A percentile compares a stretch with the other conserved stretches of the same genome.
Evolutionary conservation across 2,888 invertebrate genomes (phyloP).

Genomic region (Neria commutata): DNA sequence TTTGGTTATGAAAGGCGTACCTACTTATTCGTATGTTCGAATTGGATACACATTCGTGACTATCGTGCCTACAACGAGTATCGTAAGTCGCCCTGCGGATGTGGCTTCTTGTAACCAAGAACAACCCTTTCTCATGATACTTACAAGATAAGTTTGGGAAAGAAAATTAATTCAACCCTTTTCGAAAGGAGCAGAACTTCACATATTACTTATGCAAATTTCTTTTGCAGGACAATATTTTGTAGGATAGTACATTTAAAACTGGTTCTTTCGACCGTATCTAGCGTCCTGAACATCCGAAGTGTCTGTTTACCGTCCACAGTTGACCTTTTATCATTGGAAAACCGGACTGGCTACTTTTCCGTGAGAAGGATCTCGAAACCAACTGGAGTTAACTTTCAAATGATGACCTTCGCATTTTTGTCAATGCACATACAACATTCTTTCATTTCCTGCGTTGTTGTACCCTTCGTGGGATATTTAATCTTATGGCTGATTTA

Average conservation of each 20-base stretch:
- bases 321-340: constrained; percentile 41
- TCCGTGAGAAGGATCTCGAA: constrained; percentile 47
- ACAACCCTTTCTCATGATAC: too few species aligned
- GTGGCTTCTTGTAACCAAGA: too few species aligned
- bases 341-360: constrained; percentile 57
- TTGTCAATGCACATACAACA: neutral
- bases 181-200: too few species aligned
- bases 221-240: neutral
- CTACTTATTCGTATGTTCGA: too few species aligned
- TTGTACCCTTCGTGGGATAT: neutral
- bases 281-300: constrained; percentile 29
- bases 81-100: too few species aligned
- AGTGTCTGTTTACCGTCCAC: constrained; percentile 14
- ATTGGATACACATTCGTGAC: too few species aligned
- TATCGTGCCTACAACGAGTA: too few species aligned
- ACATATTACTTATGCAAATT: too few species aligned
- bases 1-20: too few species aligned
- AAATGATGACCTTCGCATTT: constrained; percentile 10
- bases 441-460: neutral
- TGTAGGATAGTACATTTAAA: neutral
- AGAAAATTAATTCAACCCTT: too few species aligned
- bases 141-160: too few species aligned
- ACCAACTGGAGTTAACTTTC: neutral
- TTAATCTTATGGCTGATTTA: constrained; percentile 1
- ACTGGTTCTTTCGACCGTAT: constrained; percentile 17